phyloP scores from a whole-genome alignment of 2,888 invertebrate genomes.

The Dendrolimus houi region DNA sequence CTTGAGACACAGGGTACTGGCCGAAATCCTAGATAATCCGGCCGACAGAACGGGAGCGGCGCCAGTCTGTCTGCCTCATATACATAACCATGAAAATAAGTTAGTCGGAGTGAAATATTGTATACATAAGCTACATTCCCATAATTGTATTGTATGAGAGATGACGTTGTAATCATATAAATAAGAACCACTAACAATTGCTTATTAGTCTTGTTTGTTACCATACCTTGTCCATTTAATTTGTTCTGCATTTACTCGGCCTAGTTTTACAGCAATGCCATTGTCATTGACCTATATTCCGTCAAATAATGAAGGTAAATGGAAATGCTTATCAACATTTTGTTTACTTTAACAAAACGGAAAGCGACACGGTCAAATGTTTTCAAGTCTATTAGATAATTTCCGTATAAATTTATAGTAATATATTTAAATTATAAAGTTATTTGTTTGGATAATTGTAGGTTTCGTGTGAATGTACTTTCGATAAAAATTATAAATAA shows the following conservation, averaged over 20 bases:
- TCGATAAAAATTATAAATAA: no score
- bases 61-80: slow-evolving; percentile 47
- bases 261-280: not conserved
- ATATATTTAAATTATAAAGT: no score
- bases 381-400: no score
- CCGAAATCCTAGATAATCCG: slow-evolving; percentile 19
- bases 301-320: not conserved
- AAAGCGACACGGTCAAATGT: not conserved
- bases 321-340: not conserved
- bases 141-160: slow-evolving; percentile 18
- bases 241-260: not conserved
- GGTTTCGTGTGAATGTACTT: no score
- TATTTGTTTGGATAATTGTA: no score
- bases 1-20: slow-evolving; percentile 13
- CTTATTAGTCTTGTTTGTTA: not conserved
- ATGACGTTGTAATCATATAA: slow-evolving; percentile 18
- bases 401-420: no score
- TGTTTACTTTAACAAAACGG: not conserved
- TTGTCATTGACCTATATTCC: not conserved
- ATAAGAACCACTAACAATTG: slow-evolving; percentile 35
- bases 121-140: slow-evolving; percentile 26
- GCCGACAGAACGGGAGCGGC: slow-evolving; percentile 34
- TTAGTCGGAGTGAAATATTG: slow-evolving; percentile 53
- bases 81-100: slow-evolving; percentile 48
- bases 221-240: not conserved